Evolutionary conservation across 2,888 invertebrate genomes (phyloP).

Genomic region (Deilephila porcellus): DNA sequence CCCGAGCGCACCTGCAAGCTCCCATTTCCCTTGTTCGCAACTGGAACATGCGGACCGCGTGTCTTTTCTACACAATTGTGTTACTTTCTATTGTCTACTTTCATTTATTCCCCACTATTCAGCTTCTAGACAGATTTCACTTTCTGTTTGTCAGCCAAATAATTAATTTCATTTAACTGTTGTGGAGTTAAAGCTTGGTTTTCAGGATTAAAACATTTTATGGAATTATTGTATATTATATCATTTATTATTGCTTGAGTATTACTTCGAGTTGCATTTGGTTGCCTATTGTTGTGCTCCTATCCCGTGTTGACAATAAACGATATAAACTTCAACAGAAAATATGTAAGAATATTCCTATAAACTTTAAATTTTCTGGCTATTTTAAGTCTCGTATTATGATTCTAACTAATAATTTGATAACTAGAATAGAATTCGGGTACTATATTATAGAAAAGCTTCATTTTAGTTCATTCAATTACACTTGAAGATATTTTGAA

Average conservation of each 20-base stretch:
- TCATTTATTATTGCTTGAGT: too few relatives aligned
- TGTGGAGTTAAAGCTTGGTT: background rate
- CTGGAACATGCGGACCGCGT: conserved; percentile 72
- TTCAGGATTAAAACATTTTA: background rate
- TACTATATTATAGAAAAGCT: too few relatives aligned
- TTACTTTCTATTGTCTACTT: conserved; percentile 75
- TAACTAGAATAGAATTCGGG: too few relatives aligned
- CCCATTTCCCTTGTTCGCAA: conserved; percentile 75
- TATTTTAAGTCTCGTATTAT: too few relatives aligned
- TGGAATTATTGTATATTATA: too few relatives aligned
- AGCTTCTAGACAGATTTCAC: conserved; percentile 34
- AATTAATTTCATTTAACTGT: conserved; percentile 8
- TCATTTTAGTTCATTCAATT: background rate
- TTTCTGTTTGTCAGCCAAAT: conserved; percentile 27
- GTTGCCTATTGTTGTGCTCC: too few relatives aligned
- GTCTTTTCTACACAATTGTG: conserved; percentile 82
- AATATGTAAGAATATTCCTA: too few relatives aligned
- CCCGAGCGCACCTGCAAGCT: conserved; percentile 68
- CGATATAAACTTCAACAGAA: too few relatives aligned
- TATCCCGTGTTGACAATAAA: too few relatives aligned
- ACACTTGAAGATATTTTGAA: background rate
- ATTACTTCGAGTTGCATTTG: too few relatives aligned
- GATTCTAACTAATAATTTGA: too few relatives aligned
- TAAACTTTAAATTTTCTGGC: too few relatives aligned
- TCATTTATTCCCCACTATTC: conserved; percentile 70